Evolutionary conservation across 2,888 invertebrate species (phyloP).

Genomic region (Caenorhabditis sulstoni): DNA sequence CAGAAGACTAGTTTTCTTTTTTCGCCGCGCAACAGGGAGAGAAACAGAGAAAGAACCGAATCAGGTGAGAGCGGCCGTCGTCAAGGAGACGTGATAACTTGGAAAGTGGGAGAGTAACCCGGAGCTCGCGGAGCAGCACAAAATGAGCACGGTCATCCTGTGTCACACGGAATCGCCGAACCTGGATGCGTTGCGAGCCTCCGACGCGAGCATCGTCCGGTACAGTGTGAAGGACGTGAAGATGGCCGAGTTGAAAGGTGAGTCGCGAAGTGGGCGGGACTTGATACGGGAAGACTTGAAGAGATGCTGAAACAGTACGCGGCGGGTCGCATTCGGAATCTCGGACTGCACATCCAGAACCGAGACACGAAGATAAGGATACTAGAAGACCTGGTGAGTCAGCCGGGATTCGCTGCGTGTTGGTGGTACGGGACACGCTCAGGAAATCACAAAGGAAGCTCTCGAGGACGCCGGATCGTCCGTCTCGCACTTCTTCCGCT

Average conservation of each 20-base stretch:
- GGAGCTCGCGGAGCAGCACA: conserved; percentile 1
- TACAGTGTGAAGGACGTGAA: conserved; percentile 47
- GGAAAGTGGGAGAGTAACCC: neutral
- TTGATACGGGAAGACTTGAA: neutral
- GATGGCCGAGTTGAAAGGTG: conserved; percentile 53
- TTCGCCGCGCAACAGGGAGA: neutral
- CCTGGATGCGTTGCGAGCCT: conserved; percentile 58
- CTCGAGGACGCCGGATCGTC: conserved; percentile 53
- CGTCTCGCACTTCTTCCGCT: conserved; percentile 56
- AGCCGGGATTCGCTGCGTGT: neutral
- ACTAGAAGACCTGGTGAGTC: conserved; percentile 46
- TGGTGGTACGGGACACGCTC: neutral
- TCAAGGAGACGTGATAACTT: conserved; percentile 38
- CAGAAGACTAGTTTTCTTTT: conserved; percentile 6
- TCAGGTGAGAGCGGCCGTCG: conserved; percentile 8
- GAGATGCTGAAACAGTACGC: conserved; percentile 37
- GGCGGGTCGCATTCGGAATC: conserved; percentile 48
- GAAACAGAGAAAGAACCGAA: conserved; percentile 1
- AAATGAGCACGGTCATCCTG: conserved; percentile 63
- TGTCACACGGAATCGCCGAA: conserved; percentile 61
- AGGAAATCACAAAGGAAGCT: conserved; percentile 48
- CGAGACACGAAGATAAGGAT: conserved; percentile 57
- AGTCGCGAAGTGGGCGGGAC: neutral
- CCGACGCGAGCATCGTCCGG: conserved; percentile 48
- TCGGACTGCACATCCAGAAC: conserved; percentile 68